A percentile compares a stretch with the other conserved stretches of the same genome.
Conservation (phyloP, 2,113 vertebrate genomes). For the Lota lota region DNA sequence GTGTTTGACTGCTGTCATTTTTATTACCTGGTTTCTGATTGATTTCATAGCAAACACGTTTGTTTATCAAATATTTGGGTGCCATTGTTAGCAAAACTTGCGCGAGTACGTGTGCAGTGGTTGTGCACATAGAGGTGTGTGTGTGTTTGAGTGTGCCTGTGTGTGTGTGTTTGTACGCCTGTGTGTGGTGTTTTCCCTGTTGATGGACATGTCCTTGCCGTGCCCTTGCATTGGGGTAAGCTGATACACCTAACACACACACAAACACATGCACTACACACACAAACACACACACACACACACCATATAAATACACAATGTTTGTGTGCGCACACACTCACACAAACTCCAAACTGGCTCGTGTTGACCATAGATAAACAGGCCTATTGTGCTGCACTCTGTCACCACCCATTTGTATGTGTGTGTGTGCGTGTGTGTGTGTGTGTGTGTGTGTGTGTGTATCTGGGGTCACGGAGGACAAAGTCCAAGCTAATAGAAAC, state of each 20-base stretch:
- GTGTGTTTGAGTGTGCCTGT: constrained; percentile 18
- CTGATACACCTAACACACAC: constrained; percentile 41
- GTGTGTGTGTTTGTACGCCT: constrained; percentile 10
- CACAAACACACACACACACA: neutral
- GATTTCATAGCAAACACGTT: constrained; percentile 40
- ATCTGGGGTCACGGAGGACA: constrained; percentile 32
- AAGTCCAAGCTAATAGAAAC: constrained; percentile 19
- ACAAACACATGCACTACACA: neutral
- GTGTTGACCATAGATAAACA: constrained; percentile 38
- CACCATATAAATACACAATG: neutral
- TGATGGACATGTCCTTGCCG: constrained; percentile 49
- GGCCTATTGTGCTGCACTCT: constrained; percentile 36
- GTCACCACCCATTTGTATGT: constrained; percentile 48
- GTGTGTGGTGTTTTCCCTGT: constrained; percentile 33
- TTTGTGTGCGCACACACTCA: neutral
- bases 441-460: constrained; percentile 27
- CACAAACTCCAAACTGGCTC: constrained; percentile 4
- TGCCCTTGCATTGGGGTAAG: constrained; percentile 29
- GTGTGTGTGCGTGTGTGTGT: constrained; percentile 19
- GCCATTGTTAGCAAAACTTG: neutral
- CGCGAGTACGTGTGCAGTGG: constrained; percentile 11
- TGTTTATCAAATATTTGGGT: constrained; percentile 34
- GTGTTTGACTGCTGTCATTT: constrained; percentile 24
- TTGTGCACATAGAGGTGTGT: constrained; percentile 8
- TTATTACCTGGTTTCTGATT: constrained; percentile 40